Evolutionary conservation across 1,140 invertebrate species (phyloP).

Genomic region (Bicyclus anynana): DNA sequence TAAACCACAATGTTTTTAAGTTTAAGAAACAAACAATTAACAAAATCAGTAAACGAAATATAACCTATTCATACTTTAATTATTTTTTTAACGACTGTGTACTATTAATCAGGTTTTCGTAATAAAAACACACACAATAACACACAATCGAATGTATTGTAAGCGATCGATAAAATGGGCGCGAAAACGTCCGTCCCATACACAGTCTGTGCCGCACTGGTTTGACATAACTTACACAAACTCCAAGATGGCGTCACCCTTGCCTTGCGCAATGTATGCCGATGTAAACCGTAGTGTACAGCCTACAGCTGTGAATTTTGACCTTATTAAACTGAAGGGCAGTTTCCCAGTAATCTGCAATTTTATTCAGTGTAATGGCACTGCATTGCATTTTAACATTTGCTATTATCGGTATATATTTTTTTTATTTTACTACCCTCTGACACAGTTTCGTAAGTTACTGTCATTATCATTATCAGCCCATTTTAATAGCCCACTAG

Average conservation of each 20-base stretch:
- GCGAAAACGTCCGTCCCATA: constrained; percentile 25
- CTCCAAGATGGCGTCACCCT: constrained; percentile 41
- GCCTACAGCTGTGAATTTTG: neutral
- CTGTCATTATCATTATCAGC: no score
- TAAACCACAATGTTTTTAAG: constrained; percentile 6
- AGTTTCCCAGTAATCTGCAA: no score
- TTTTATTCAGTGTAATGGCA: no score
- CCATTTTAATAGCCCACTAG: no score
- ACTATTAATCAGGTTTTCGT: constrained; percentile 22
- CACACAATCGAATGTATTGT: constrained; percentile 25
- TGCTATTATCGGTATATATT: no score
- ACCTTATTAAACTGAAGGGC: neutral
- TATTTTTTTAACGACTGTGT: neutral
- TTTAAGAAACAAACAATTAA: neutral
- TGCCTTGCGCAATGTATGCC: constrained; percentile 52
- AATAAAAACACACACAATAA: constrained; percentile 56
- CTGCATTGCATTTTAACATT: no score
- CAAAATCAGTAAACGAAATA: constrained; percentile 7
- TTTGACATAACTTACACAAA: constrained; percentile 27
- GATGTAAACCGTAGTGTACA: neutral
- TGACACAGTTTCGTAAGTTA: no score
- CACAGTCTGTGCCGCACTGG: constrained; percentile 42
- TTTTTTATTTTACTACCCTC: no score
- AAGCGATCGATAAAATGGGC: constrained; percentile 37
- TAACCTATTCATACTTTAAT: neutral